Base-by-base conservation (phyloP, 2,797 vertebrate species). In the Aselliscus stoliczkanus region DNA sequence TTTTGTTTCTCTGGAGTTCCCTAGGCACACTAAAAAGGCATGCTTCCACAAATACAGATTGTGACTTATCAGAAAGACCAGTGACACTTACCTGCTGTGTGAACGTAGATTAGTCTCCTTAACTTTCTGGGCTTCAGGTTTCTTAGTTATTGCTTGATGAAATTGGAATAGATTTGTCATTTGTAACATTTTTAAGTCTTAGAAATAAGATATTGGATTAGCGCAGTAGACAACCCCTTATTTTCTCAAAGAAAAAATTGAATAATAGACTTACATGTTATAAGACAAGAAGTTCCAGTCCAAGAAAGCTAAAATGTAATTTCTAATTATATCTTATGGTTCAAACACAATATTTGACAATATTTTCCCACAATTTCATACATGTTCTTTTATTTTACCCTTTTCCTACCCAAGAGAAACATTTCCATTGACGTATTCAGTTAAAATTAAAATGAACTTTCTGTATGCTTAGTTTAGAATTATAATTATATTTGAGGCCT, bases 361-460 rank as follows among this genome's bases (percentile, higher is more conserved):
- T 62, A 90, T 73, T 85, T 97, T 37, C 20, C 50, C 25, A 42
- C 21, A 70, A 37, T 67, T 84, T 92, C 21, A 58, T 73, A 15
- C 23, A 79, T 29, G 21, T 64, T 80, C 17, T 72, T 67, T 76
- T 70, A n/a, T 65, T 89, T 93, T 60, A 44, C 54, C 42, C 14
- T 91, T 87, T 91, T 88, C 5, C 10, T 64, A 47, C 37, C 31
- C 56, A 89, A 37, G 54, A 44, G 52, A 92, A 79, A 80, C 21
- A 47, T 15, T 52, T 34, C 18, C 27, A 31, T 27, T 60, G 14
- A 79, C 23, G 0, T 87, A 56, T 75, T 91, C 47, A 52, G n/a
- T 70, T 91, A 69, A 88, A 94, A 83, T 83, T 76, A 90, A 95
- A 47, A 44, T 67, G 27, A 90, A 34, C 27, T 77, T 84, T 65